Conservation (phyloP, 2,797 vertebrate species). For the Aeoliscus strigatus region DNA sequence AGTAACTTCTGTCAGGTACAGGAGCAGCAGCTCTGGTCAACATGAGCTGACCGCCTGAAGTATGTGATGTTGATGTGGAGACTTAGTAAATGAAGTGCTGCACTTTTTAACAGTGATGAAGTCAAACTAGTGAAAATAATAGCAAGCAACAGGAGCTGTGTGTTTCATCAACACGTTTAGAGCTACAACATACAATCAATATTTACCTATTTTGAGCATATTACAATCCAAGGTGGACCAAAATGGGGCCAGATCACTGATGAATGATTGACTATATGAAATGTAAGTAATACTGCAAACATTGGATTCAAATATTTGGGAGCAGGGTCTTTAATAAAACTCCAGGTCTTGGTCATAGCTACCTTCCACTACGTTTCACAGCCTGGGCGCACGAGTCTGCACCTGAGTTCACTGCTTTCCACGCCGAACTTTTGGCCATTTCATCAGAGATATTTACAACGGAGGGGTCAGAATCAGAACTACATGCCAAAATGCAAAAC, state of each 20-base stretch:
- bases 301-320: conserved; percentile 1
- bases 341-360: conserved; percentile 66
- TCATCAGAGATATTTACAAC: conserved; percentile 92
- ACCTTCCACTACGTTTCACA: conserved; percentile 83
- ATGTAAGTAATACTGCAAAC: too few species aligned
- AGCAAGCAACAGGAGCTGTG: too few species aligned
- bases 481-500: conserved; percentile 75
- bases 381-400: conserved; percentile 79
- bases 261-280: too few species aligned
- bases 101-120: not conserved
- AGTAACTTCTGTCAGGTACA: conserved; percentile 2
- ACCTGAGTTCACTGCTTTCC: conserved; percentile 84
- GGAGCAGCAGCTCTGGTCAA: too few species aligned
- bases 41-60: too few species aligned
- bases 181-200: too few species aligned
- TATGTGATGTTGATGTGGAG: not conserved
- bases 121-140: not conserved
- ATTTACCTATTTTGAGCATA: too few species aligned
- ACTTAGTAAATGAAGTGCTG: too few species aligned
- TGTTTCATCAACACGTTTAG: too few species aligned
- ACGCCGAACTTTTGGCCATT: conserved; percentile 87
- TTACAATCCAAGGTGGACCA: too few species aligned
- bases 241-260: too few species aligned
- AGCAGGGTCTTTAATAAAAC: conserved; percentile 13
- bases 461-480: conserved; percentile 79